Conservation (phyloP, 1,140 invertebrate species). For the Sycobia sp. region DNA sequence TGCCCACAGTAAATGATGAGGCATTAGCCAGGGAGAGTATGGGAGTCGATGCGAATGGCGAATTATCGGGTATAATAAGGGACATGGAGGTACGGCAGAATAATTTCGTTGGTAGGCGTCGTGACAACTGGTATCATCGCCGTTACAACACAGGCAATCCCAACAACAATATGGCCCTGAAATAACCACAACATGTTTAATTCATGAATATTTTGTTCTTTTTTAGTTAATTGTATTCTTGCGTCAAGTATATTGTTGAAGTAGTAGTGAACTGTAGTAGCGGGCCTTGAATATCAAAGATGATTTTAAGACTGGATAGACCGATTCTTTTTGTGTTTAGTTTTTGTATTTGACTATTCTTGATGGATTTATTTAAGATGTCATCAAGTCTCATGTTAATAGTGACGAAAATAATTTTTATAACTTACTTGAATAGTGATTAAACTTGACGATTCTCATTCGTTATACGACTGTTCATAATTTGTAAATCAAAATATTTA, state of each 20-base stretch:
- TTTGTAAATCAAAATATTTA: no score
- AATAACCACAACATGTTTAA: not conserved
- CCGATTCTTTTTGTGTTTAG: not conserved
- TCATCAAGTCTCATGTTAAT: not conserved
- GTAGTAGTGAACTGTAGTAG: slow-evolving; percentile 24
- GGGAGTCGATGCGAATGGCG: not conserved
- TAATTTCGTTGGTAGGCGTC: slow-evolving; percentile 14
- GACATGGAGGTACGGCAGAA: slow-evolving; percentile 21
- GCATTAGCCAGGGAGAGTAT: not conserved
- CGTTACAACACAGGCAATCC: slow-evolving; percentile 17
- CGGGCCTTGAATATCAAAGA: slow-evolving; percentile 25
- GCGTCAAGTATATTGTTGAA: slow-evolving; percentile 17
- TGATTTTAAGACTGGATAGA: slow-evolving; percentile 28
- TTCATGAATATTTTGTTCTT: no score
- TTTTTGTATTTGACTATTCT: slow-evolving; percentile 5
- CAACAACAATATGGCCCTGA: slow-evolving; percentile 12
- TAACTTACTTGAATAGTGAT: not conserved
- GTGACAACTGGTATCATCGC: slow-evolving; percentile 22
- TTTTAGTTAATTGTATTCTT: slow-evolving; percentile 31
- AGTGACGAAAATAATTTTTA: slow-evolving; percentile 5
- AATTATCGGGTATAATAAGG: slow-evolving; percentile 5
- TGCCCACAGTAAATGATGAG: slow-evolving; percentile 34
- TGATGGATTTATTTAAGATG: no score
- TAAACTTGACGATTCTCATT: not conserved
- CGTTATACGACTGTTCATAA: not conserved